Evolutionary conservation across 2,113 vertebrate species (phyloP).

Genomic region (Percopsis transmontana): DNA sequence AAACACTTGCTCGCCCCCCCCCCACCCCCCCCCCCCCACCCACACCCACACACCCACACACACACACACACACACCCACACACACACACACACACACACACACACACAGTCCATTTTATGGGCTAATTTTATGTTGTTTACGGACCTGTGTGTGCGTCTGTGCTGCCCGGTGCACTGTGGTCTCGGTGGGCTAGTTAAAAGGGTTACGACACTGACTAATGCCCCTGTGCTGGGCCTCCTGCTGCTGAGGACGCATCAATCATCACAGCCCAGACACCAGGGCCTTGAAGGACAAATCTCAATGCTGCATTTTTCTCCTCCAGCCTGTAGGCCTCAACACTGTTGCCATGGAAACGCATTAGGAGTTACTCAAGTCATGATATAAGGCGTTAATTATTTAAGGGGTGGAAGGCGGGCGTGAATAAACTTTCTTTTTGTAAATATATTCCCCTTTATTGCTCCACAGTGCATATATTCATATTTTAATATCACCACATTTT

Average conservation of each 20-base stretch:
- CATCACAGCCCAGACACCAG: slow-evolving; percentile 35
- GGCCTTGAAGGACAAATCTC: slow-evolving; percentile 4
- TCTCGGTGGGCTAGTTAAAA: slow-evolving; percentile 58
- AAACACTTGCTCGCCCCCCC: background rate
- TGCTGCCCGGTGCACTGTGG: slow-evolving; percentile 24
- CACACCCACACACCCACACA: background rate
- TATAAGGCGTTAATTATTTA: no score
- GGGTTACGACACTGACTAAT: slow-evolving; percentile 54
- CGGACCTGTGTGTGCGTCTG: slow-evolving; percentile 34
- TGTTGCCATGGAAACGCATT: no score
- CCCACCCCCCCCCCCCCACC: background rate
- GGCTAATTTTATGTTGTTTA: slow-evolving; percentile 65
- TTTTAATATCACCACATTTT: no score
- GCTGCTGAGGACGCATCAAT: slow-evolving; percentile 63
- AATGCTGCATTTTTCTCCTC: background rate
- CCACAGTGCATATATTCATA: no score
- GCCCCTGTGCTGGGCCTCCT: slow-evolving; percentile 37
- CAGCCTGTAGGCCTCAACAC: background rate
- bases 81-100: background rate
- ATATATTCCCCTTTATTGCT: no score
- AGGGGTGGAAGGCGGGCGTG: no score
- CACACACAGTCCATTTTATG: slow-evolving; percentile 40
- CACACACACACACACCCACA: slow-evolving; percentile 3
- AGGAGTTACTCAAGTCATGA: no score
- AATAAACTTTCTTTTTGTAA: no score